phyloP scores from a whole-genome alignment of 2,797 vertebrate genomes.

The Salmo trutta region DNA sequence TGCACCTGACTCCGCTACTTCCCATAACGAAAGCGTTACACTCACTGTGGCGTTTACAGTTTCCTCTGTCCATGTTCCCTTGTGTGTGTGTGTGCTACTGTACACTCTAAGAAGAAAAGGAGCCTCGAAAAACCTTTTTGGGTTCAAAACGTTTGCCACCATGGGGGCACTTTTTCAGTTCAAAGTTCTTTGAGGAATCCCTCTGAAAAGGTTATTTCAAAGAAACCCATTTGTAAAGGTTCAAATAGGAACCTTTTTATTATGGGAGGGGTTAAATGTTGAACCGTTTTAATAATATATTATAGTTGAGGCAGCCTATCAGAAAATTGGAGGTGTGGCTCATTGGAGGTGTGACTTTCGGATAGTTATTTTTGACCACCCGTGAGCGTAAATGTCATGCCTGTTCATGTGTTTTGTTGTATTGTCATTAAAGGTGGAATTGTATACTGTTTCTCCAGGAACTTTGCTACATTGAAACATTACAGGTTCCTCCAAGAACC shows the following conservation, averaged over 20 bases:
- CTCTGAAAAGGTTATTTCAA: not conserved
- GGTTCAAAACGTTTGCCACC: not conserved
- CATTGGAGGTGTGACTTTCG: not conserved
- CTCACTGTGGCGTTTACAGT: not conserved
- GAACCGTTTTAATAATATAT: not conserved
- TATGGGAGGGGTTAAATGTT: not conserved
- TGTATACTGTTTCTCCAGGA: not conserved
- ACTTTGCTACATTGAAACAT: not conserved
- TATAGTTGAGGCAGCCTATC: not conserved
- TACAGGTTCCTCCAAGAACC: not conserved
- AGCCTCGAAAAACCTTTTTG: not conserved
- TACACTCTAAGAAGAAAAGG: not conserved
- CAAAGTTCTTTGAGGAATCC: not conserved
- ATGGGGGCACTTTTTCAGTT: not conserved
- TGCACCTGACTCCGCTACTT: too few species aligned
- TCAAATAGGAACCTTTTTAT: not conserved
- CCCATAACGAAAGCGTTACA: too few species aligned
- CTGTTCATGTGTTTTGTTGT: not conserved
- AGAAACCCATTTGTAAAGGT: not conserved
- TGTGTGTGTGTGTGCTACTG: constrained; percentile 5
- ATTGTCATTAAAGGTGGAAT: not conserved
- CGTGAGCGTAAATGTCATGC: not conserved
- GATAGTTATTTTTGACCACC: not conserved
- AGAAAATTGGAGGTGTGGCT: not conserved
- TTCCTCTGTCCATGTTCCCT: constrained; percentile 15